Evolutionary conservation across 2,113 vertebrate genomes (phyloP).

Genomic region (Zosterops pallidus): DNA sequence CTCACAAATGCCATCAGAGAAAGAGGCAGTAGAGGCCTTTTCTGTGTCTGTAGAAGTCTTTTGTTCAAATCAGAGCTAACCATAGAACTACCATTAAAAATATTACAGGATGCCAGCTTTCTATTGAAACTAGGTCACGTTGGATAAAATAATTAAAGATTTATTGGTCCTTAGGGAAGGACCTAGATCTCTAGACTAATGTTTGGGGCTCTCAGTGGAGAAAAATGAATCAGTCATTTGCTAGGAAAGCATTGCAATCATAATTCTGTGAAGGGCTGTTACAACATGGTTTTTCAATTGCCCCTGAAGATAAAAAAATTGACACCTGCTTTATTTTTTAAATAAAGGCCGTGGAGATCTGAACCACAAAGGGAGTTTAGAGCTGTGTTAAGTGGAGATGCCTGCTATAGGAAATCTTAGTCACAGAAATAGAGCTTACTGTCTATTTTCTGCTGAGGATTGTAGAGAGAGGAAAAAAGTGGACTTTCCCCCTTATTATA

Average conservation of each 20-base stretch:
- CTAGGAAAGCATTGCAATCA: background rate
- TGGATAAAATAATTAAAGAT: slow-evolving; percentile 56
- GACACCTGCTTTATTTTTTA: background rate
- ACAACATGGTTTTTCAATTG: background rate
- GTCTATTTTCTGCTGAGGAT: background rate
- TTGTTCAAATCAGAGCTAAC: background rate
- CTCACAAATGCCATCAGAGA: background rate
- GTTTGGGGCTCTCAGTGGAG: background rate
- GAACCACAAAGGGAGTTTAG: background rate
- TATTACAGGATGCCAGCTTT: background rate
- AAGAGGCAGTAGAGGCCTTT: background rate
- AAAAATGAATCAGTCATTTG: background rate
- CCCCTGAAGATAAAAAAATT: background rate
- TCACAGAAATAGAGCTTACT: background rate
- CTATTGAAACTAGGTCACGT: slow-evolving; percentile 45
- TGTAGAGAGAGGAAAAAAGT: background rate
- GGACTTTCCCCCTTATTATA: background rate
- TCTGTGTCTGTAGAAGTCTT: background rate
- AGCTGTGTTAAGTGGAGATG: background rate
- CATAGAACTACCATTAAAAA: background rate
- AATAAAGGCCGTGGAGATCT: background rate
- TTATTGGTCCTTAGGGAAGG: slow-evolving; percentile 36
- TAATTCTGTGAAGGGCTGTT: background rate
- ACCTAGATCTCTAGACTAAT: background rate
- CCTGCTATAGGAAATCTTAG: background rate